Conservation (phyloP, 2,113 vertebrate genomes). For the Pelusios castaneus region DNA sequence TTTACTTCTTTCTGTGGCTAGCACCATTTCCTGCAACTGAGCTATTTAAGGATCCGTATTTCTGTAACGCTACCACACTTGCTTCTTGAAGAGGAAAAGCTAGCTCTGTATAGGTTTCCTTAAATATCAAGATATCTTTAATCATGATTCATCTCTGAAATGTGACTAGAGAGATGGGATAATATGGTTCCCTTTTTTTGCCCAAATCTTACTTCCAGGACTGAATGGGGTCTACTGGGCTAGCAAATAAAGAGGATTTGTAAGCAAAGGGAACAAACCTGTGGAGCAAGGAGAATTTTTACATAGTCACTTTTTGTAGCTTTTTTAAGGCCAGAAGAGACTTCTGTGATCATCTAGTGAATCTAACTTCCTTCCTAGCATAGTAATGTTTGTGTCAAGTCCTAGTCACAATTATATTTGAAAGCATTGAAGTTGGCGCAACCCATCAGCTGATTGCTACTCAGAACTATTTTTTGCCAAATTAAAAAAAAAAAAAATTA, state of each 20-base stretch:
- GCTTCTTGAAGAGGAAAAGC: background rate
- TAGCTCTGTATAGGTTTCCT: background rate
- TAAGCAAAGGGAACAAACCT: background rate
- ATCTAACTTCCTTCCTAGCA: background rate
- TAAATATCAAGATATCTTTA: background rate
- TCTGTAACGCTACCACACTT: background rate
- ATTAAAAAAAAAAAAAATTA: rapidly evolving
- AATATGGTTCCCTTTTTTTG: background rate
- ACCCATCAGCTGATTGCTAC: background rate
- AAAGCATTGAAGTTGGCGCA: background rate
- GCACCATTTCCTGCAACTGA: background rate
- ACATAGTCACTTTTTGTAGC: rapidly evolving
- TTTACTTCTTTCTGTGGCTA: background rate
- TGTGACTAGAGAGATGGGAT: background rate
- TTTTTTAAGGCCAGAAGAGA: rapidly evolving
- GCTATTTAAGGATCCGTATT: background rate
- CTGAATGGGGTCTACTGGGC: background rate
- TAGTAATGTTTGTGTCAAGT: rapidly evolving
- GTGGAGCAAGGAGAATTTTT: background rate
- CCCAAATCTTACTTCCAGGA: background rate
- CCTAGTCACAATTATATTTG: rapidly evolving
- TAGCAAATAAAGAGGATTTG: rapidly evolving
- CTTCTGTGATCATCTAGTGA: rapidly evolving
- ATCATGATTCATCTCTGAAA: background rate
- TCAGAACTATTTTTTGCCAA: background rate